Base-by-base conservation (phyloP, 2,888 invertebrate genomes). In the Agrochola lychnidis region DNA sequence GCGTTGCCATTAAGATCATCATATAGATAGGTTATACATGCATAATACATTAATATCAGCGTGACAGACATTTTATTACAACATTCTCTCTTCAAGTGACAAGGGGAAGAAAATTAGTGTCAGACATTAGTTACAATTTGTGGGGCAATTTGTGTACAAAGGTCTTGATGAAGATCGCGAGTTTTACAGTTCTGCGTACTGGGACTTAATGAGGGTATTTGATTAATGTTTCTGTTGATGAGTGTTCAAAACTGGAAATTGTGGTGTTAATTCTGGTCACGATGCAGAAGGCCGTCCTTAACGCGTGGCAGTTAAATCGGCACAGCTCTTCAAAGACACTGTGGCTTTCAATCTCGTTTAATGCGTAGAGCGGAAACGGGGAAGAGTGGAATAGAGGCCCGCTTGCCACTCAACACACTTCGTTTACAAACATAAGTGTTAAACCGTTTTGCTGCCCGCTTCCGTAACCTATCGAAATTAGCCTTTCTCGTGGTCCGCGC, bases 121-220 rank as follows among this genome's bases (percentile, higher is more conserved):
- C 83, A 87, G 64, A 79, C 84, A 84, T 84, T 84, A 87, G 87
- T 84, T 72, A 84, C 84, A 87, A 84, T 84, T 84, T 84, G 83
- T 73, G 83, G 70, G 83, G 86, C 71, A 82, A 82, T 82, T 82
- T 82, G 87, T 84, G 80, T 70, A 74, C 74, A 74, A 71, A 79
- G 68, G 30, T 83, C 80, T 79, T 79, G 69, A 86, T 83, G 87
- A 74, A 86, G 69, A 87, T 59, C 70, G 73, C 57, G 59, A 70
- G 69, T 84, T 87, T 78, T 84, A 70, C 84, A 74, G 71, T 84
- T 74, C 61, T 63, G 67, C 61, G 68, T 68, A 63, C 48, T 62
- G 70, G 53, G 25, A 66, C 56, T n/a, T 73, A 83, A 83, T 83
- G 73, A 84, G 87, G 42, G 64, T 71, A 45, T 70, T 79, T 87